A percentile compares a stretch with the other conserved stretches of the same genome.
phyloP scores from a whole-genome alignment of 1,140 invertebrate genomes.

The Hydropsyche tenuis region DNA sequence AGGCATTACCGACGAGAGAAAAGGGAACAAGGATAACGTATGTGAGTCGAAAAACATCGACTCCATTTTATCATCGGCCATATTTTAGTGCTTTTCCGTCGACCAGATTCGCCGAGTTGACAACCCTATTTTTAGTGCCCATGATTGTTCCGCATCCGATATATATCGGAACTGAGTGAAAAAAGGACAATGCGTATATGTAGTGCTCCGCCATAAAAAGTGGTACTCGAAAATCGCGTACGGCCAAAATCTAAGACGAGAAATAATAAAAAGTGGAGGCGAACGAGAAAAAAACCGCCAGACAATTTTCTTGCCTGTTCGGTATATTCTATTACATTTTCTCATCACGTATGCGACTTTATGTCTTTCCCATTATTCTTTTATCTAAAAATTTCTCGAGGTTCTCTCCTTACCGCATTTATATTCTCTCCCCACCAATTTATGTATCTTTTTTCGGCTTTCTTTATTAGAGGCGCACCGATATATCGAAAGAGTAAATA shows the following conservation, averaged over 20 bases:
- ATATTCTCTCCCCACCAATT: constrained; percentile 29
- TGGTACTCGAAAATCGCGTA: background rate
- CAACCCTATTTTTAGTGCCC: no score
- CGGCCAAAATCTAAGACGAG: background rate
- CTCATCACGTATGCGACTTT: constrained; percentile 42
- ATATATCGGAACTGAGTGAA: no score
- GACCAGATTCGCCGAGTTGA: no score
- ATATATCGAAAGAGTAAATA: constrained; percentile 30
- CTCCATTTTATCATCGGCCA: no score
- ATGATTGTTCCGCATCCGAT: no score
- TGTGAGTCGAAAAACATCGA: no score
- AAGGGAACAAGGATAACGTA: no score
- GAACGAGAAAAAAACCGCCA: background rate
- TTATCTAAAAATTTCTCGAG: constrained; percentile 36
- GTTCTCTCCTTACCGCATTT: constrained; percentile 29
- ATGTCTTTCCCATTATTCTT: constrained; percentile 41
- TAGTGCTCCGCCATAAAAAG: no score
- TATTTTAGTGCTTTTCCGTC: no score
- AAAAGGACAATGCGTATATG: no score
- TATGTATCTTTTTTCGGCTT: constrained; percentile 22
- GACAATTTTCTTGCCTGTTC: constrained; percentile 1
- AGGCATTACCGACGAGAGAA: no score
- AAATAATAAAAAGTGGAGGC: constrained; percentile 14
- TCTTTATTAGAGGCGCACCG: constrained; percentile 19
- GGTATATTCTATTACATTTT: constrained; percentile 26